Evolutionary conservation across 2,797 vertebrate species (phyloP), one percentile per base, ranked within the genome.

Genomic region (Anguilla obscura): DNA sequence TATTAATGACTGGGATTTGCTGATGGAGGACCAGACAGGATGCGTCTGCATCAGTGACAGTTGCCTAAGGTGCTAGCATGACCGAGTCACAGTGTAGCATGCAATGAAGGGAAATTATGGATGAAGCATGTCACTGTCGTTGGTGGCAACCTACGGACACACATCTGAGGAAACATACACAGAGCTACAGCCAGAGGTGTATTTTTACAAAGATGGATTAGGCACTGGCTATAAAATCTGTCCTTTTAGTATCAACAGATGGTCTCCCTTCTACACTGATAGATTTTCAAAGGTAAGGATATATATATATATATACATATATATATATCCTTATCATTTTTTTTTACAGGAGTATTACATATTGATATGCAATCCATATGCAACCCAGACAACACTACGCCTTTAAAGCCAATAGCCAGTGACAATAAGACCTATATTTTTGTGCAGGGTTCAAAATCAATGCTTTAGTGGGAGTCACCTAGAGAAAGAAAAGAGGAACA

Each of bases 341-440:
- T 71, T 71, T 79, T 79, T 79, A 14, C 18, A 45, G 27, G 56
- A 16, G 56, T 7, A 79, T 85, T 27, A 12, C 14, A 18, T 63
- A 33, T 74, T 87, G 66, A 80, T 69, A 80, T 40, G 33, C 58
- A 69, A 21, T 54, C 50, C 36, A 60, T 85, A 58, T 58, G 86
- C 86, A 88, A 88, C 82, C 56, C 56, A 58, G 56, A 14, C 16
- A 58, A 84, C 12, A 79, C 50, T 85, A 80, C 88, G 87, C 79
- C 84, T 60, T 50, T 60, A 7, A 79, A 88, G 87, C 80, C 86
- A 87, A 87, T 85, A 85, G 86, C 40, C 56, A 52, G 48, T 86
- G 58, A 87, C 58, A 84, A 63, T 4, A 30, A 7, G 36, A 83
- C 36, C 33, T 83, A 83, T 21, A 58, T 36, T 33, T 33, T 69